Base-by-base conservation (phyloP, 2,797 vertebrate genomes). In the Myotis myotis region DNA sequence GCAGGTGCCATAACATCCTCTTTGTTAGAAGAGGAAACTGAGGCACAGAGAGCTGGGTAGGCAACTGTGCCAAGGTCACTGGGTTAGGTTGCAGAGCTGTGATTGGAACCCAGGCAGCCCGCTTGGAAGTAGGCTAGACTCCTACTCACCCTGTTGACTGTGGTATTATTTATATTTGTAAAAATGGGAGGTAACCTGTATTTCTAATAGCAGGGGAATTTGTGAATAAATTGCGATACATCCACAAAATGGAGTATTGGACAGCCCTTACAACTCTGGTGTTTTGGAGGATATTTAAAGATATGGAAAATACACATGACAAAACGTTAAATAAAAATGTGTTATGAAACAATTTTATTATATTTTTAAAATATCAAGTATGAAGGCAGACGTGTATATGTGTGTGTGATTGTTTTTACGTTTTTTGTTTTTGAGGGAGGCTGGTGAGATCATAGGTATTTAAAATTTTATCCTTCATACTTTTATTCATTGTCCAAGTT, bases 211-310 rank as follows among this genome's bases (percentile, higher is more conserved):
- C 49, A 79, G n/a, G 15, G 4, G 28, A 79, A 66, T 93, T 71
- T 70, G 3, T 87, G 47, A n/a, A 76, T 88, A 68, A 47, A 44
- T 72, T 74, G 17, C 33, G n/a, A 82, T 71, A 28, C n/a, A 30
- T 4, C n/a, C 81, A 51, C 53, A 66, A 92, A 90, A 41, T 23
- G 30, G 44, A 92, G 57, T 75, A 74, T 30, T 23, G 44, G 80
- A 53, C 11, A 86, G 33, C 47, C 36, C 8, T 93, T 55, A 51
- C 84, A 80, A 85, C 36, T 87, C 38, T 0, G 38, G 10, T 89
- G 85, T 84, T 89, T 78, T n/a, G 49, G 91, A 94, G 53, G 25
- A 30, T 16, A 70, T 28, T 75, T 93, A 95, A 70, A 87, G n/a
- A 47, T 66, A 51, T 20, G 11, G 30, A 88, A 92, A 92, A 55